Conservation (phyloP, 2,797 vertebrate genomes). For the Furcifer pardalis region DNA sequence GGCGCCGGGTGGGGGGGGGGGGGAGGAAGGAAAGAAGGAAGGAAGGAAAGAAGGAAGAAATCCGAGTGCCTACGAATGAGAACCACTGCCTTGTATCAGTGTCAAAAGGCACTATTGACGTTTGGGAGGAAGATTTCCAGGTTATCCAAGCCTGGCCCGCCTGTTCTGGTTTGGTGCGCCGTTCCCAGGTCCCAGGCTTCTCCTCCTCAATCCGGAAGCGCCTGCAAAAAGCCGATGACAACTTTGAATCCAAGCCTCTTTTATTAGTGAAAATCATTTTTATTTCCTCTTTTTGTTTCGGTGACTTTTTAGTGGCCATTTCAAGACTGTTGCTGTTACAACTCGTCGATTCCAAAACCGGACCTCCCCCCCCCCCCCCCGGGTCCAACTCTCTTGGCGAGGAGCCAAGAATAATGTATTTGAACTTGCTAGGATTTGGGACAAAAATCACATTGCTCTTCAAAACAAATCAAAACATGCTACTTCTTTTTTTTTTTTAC, state of each 20-base stretch:
- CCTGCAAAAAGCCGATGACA: slow-evolving; percentile 47
- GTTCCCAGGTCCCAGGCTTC: slow-evolving; percentile 83
- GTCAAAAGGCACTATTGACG: slow-evolving; percentile 74
- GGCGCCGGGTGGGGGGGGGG: slow-evolving; percentile 28
- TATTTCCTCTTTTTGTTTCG: slow-evolving; percentile 39
- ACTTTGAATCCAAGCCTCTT: slow-evolving; percentile 75
- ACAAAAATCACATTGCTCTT: slow-evolving; percentile 75
- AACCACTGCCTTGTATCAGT: slow-evolving; percentile 54
- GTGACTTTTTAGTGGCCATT: slow-evolving; percentile 74
- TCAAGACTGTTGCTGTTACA: slow-evolving; percentile 69
- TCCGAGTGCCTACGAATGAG: slow-evolving; percentile 27
- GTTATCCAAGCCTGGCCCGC: slow-evolving; percentile 74
- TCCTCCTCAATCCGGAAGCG: slow-evolving; percentile 66
- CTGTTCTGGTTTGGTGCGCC: slow-evolving; percentile 74
- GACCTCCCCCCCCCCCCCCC: slow-evolving; percentile 65
- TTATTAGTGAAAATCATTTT: slow-evolving; percentile 58
- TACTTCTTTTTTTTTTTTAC: slow-evolving; percentile 53
- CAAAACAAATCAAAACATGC: background rate
- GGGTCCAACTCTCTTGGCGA: slow-evolving; percentile 56
- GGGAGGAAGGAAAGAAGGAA: slow-evolving; percentile 18
- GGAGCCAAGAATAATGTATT: slow-evolving; percentile 60
- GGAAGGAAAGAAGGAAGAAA: too few species aligned
- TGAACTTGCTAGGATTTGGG: slow-evolving; percentile 66
- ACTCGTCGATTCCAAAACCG: slow-evolving; percentile 39
- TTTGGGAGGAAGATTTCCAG: slow-evolving; percentile 79